Percentiles rank a stretch among this genome's conserved stretches.
Evolutionary conservation across 2,797 vertebrate species (phyloP).

Genomic region (Sarcoramphus papa): DNA sequence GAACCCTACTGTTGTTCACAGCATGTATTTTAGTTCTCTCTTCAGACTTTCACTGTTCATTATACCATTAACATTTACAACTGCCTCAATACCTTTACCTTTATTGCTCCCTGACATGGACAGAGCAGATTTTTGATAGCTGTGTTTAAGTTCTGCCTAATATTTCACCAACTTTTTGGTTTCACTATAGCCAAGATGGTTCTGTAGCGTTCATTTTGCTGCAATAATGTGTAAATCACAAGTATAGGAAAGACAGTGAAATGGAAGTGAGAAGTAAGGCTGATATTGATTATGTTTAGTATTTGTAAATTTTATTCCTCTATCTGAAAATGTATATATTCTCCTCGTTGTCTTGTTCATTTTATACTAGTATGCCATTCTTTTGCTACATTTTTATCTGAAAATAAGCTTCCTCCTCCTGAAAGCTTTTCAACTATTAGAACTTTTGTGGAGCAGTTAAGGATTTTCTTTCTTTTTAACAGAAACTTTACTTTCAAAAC

Average conservation of each 20-base stretch:
- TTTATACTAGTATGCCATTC: not conserved
- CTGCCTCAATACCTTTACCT: not conserved
- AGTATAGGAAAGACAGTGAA: not conserved
- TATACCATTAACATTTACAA: not conserved
- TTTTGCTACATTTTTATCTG: not conserved
- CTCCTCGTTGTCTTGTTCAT: not conserved
- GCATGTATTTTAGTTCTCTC: not conserved
- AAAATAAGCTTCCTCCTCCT: not conserved
- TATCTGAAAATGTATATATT: not conserved
- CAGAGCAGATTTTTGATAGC: not conserved
- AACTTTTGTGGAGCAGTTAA: not conserved
- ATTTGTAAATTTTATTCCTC: not conserved
- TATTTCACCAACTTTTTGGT: not conserved
- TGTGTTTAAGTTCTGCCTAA: not conserved
- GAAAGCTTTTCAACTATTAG: not conserved
- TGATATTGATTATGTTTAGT: not conserved
- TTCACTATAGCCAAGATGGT: not conserved
- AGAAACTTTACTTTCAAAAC: conserved; percentile 50
- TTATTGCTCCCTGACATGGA: not conserved
- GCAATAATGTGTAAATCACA: not conserved
- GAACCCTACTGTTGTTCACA: not conserved
- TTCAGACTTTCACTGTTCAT: not conserved
- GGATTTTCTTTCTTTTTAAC: conserved; percentile 23
- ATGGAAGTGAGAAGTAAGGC: not conserved
- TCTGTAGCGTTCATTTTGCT: not conserved